A percentile compares a stretch with the other conserved stretches of the same genome.
These are phyloP conservation scores for Nebria salina DNA, from an alignment of 2,888 invertebrate species.

Conservation along the genomic window DNA sequence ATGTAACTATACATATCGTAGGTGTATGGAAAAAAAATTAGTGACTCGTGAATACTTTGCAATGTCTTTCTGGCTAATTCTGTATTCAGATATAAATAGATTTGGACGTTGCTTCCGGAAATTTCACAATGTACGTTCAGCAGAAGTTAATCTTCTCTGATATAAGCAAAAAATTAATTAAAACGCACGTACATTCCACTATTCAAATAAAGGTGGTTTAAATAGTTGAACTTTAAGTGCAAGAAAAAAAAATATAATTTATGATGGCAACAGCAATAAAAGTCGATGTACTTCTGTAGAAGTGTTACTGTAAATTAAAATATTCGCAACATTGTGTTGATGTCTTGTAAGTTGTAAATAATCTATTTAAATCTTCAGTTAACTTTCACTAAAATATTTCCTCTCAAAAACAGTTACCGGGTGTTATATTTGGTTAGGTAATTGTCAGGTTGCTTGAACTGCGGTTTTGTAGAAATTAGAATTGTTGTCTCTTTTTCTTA, in stretches of 20 bases:
- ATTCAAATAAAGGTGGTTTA: too few species aligned
- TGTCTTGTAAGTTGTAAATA: neutral
- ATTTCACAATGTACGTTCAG: neutral
- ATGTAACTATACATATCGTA: neutral
- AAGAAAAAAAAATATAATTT: neutral
- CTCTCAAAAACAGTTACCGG: neutral
- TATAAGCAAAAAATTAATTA: neutral
- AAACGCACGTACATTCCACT: too few species aligned
- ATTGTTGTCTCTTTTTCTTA: neutral
- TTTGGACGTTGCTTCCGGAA: conserved; percentile 1
- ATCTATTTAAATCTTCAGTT: neutral
- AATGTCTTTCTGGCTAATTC: conserved; percentile 1
- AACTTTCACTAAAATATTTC: neutral
- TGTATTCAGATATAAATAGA: neutral
- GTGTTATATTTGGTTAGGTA: neutral
- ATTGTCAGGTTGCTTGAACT: neutral
- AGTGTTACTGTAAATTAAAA: neutral
- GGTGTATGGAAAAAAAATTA: neutral
- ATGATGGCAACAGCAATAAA: neutral
- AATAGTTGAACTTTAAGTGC: too few species aligned
- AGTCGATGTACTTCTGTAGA: neutral
- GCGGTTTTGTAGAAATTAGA: neutral
- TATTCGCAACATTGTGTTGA: neutral
- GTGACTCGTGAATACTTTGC: neutral
- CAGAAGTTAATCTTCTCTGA: neutral